Base-by-base conservation (phyloP, 2,888 invertebrate genomes). In the Trachelus troglodyta region DNA sequence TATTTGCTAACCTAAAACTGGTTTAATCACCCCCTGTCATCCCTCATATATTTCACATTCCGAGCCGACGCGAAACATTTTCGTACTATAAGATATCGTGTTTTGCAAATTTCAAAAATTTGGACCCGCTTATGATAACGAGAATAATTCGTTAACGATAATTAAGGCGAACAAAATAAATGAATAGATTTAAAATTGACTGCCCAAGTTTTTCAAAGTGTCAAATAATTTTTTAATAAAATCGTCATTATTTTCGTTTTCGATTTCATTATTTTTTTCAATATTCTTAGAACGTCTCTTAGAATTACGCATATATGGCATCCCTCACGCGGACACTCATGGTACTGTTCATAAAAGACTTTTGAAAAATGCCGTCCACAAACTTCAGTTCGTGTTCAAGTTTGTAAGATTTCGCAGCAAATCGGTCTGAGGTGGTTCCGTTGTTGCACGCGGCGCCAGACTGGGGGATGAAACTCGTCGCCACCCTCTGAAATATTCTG, bases 371-470 rank as follows among this genome's bases (percentile, higher is more conserved):
- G 23, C 56, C 56, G 40, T 40, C 6, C 4, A n/a, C 74, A 3
- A 30, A 35, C 11, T 37, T 30, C 23, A n/a, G 56, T 23, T 35
- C 3, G 35, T 35, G 35, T 35, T 35, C n/a, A 33, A 56, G 23
- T 56, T 56, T 23, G 12, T n/a, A 33, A 40, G n/a, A 69, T 71
- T 69, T 34, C 75, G 40, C 37, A 74, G 69, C 31, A 56, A 34
- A 40, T 68, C 35, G 56, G 69, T 40, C 31, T 37, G 69, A 69
- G 79, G 37, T 79, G 73, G 69, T 85, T 78, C 84, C 87, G 83
- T 85, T 87, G 86, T 86, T 89, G 88, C 89, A 90, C 90, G 90
- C 90, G 89, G 88, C 88, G 88, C 85, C 83, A 87, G 87, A 90
- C 90, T 90, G 86, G 85, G 89, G 88, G 87, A 85, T 87, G 86